Percentiles rank a stretch among this genome's conserved stretches.
Conservation (phyloP, 2,888 invertebrate genomes). For the Chironomus tentans region DNA sequence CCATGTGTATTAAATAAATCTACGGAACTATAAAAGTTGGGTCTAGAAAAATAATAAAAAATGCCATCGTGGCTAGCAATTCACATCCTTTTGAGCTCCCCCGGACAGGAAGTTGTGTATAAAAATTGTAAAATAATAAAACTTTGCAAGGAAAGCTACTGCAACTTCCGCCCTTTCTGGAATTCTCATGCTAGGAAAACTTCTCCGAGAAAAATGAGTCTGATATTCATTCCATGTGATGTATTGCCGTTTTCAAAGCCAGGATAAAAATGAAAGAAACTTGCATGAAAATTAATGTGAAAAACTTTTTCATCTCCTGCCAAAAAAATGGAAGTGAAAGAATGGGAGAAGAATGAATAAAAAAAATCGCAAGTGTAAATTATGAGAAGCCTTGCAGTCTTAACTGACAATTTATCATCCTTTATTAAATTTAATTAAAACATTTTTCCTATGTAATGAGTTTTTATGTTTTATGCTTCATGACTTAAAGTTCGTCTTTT, state of each 20-base stretch:
- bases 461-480: background rate
- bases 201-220: background rate
- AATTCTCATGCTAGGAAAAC: background rate
- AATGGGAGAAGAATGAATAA: background rate
- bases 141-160: background rate
- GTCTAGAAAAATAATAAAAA: background rate
- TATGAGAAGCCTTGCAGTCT: constrained; percentile 4
- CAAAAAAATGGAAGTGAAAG: background rate
- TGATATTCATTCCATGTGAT: background rate
- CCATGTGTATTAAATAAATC: background rate
- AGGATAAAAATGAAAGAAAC: background rate
- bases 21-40: background rate
- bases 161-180: background rate
- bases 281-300: constrained; percentile 13
- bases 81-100: background rate
- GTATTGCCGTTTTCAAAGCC: constrained; percentile 1
- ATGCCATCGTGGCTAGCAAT: background rate
- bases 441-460: background rate
- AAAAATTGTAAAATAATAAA: constrained; percentile 7
- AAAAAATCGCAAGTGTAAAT: constrained; percentile 4
- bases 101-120: constrained; percentile 6
- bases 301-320: background rate
- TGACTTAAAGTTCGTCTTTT: background rate
- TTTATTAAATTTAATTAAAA: constrained; percentile 10
- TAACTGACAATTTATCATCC: constrained; percentile 10